Evolutionary conservation across 2,797 vertebrate species (phyloP).

Genomic region (Natrix natrix): DNA sequence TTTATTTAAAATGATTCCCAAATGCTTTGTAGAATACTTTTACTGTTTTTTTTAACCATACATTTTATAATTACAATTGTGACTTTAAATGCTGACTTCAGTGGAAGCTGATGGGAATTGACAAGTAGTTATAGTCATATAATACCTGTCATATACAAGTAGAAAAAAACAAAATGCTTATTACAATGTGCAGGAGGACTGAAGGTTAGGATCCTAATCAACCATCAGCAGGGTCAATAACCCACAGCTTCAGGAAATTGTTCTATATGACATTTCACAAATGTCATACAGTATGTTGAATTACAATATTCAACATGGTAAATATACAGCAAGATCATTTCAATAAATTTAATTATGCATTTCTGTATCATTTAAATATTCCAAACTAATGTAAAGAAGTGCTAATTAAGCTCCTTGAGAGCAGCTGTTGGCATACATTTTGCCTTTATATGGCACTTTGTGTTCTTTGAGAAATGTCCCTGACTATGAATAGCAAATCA

Average conservation of each 20-base stretch:
- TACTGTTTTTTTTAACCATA: neutral
- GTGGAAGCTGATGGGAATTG: neutral
- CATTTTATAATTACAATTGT: neutral
- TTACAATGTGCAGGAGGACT: slow-evolving; percentile 43
- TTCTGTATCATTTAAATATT: slow-evolving; percentile 64
- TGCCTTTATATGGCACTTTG: slow-evolving; percentile 58
- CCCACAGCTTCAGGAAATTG: slow-evolving; percentile 43
- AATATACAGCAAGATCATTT: slow-evolving; percentile 60
- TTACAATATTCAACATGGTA: slow-evolving; percentile 48
- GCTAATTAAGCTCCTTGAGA: slow-evolving; percentile 66
- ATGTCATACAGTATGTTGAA: slow-evolving; percentile 32
- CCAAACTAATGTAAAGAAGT: slow-evolving; percentile 64
- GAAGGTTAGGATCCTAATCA: slow-evolving; percentile 40
- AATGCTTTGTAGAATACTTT: neutral
- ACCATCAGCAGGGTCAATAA: slow-evolving; percentile 5
- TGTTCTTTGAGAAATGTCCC: slow-evolving; percentile 50
- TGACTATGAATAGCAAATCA: slow-evolving; percentile 57
- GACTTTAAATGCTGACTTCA: neutral
- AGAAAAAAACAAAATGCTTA: slow-evolving; percentile 45
- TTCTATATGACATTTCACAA: slow-evolving; percentile 52
- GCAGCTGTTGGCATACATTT: slow-evolving; percentile 61
- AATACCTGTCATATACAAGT: slow-evolving; percentile 1
- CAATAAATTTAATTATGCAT: slow-evolving; percentile 58
- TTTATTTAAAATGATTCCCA: neutral
- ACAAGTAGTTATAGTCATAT: neutral